Evolutionary conservation across 2,113 vertebrate genomes (phyloP).

Genomic region (Hydrochoerus hydrochaeris): DNA sequence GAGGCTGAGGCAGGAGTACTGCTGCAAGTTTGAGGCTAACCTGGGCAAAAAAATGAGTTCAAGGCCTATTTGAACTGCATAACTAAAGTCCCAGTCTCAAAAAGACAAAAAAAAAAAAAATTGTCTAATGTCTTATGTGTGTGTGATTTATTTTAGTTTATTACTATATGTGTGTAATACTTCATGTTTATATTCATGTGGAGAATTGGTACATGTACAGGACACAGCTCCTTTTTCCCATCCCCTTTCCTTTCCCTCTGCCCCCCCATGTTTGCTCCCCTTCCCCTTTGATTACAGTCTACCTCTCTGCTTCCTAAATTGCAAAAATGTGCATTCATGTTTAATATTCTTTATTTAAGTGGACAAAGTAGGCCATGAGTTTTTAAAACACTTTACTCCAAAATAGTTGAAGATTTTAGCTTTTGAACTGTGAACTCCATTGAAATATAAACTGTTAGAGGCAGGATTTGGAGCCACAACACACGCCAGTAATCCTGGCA

Average conservation of each 20-base stretch:
- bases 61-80: too few relatives aligned
- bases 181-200: neutral
- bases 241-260: neutral
- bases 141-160: neutral
- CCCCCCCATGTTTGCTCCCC: neutral
- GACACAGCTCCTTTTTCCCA: neutral
- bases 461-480: neutral
- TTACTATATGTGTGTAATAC: neutral
- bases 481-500: neutral
- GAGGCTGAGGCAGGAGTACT: too few relatives aligned
- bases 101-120: too few relatives aligned
- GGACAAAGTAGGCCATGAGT: neutral
- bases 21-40: too few relatives aligned
- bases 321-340: neutral
- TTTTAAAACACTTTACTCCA: constrained; percentile 21
- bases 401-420: neutral
- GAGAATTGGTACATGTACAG: neutral
- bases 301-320: neutral
- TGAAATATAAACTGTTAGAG: neutral
- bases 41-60: too few relatives aligned
- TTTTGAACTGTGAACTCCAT: neutral
- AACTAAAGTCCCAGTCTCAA: too few relatives aligned
- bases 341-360: constrained; percentile 32
- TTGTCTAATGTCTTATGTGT: neutral
- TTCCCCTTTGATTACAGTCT: neutral